Evolutionary conservation across 2,113 vertebrate genomes (phyloP).

Genomic region (Hippocampus mohnikei): DNA sequence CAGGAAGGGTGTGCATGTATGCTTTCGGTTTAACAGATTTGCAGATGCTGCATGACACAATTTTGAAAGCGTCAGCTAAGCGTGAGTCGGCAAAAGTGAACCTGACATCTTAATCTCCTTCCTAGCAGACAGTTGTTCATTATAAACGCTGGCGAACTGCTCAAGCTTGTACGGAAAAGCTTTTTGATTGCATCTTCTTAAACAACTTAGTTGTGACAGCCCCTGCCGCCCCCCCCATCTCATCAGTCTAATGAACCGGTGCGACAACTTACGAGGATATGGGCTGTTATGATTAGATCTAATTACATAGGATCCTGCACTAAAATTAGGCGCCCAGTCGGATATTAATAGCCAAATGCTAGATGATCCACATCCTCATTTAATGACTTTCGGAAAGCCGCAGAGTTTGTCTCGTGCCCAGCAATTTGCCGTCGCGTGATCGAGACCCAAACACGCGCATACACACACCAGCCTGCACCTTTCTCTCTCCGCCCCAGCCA

Average conservation of each 20-base stretch:
- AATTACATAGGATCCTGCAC: constrained; percentile 32
- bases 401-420: constrained; percentile 44
- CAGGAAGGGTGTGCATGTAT: not conserved
- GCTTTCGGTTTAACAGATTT: not conserved
- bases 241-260: constrained; percentile 4
- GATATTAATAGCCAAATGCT: constrained; percentile 28
- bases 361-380: constrained; percentile 20
- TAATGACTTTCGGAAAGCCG: constrained; percentile 45
- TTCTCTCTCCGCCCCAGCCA: constrained; percentile 29
- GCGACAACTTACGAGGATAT: not conserved
- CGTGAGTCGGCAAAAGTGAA: constrained; percentile 1
- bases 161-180: not conserved
- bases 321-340: constrained; percentile 36
- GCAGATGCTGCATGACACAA: constrained; percentile 9
- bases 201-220: not conserved
- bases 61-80: constrained; percentile 16
- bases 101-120: constrained; percentile 12
- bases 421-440: constrained; percentile 44
- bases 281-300: constrained; percentile 32
- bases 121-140: not conserved
- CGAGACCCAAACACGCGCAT: constrained; percentile 41
- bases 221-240: not conserved
- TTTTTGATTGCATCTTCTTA: not conserved
- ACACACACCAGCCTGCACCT: constrained; percentile 45
- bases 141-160: not conserved